A percentile compares a stretch with the other conserved stretches of the same genome.
Evolutionary conservation across 1,140 invertebrate species (phyloP).

Genomic region (Microplitis mediator): DNA sequence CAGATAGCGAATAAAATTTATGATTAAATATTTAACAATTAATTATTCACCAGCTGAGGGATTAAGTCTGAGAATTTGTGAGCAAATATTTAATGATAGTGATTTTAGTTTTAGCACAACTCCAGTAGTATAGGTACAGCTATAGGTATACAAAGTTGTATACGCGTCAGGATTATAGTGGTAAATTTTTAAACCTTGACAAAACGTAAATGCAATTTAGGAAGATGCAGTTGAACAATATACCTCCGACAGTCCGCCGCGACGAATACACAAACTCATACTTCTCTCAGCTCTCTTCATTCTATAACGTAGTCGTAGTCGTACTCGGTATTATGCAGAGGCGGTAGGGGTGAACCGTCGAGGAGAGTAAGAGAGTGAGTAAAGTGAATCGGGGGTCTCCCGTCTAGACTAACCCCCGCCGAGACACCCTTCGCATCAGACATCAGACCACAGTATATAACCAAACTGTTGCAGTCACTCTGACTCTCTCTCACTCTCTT

Average conservation of each 20-base stretch:
- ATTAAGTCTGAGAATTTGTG: too few species aligned
- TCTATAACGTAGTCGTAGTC: too few species aligned
- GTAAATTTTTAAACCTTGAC: neutral
- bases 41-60: too few species aligned
- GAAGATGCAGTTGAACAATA: conserved; percentile 10
- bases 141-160: too few species aligned
- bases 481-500: neutral
- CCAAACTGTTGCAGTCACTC: conserved; percentile 10
- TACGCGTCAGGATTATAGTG: too few species aligned
- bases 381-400: conserved; percentile 21
- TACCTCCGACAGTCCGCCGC: neutral
- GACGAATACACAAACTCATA: neutral
- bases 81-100: too few species aligned
- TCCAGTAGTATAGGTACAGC: too few species aligned
- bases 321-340: conserved; percentile 1
- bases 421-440: conserved; percentile 12
- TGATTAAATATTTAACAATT: too few species aligned
- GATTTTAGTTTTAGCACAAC: too few species aligned
- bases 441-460: conserved; percentile 7
- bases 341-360: conserved; percentile 9
- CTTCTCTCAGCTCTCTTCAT: neutral
- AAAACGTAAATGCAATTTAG: conserved; percentile 2
- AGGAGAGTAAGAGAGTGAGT: conserved; percentile 15
- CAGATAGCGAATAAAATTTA: too few species aligned
- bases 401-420: conserved; percentile 23